Evolutionary conservation across 1,140 invertebrate genomes (phyloP), one percentile per base, ranked within the genome.

Genomic region (Cylas formicarius): DNA sequence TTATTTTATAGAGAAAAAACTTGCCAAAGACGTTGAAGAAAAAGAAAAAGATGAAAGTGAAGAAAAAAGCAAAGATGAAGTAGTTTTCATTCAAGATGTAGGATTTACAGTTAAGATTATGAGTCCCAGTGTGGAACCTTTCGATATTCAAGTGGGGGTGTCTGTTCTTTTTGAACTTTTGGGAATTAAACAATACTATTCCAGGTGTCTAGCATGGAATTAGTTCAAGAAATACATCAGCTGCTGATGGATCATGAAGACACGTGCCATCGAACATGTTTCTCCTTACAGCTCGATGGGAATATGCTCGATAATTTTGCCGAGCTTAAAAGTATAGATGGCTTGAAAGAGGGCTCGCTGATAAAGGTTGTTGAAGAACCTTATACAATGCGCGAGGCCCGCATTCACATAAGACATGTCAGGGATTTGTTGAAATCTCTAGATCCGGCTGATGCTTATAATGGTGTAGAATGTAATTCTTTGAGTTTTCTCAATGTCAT

Each of bases 141-240:
- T 96, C 65, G 90, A 95, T 60, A 87, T 96, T 60, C 90, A 95
- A 71, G 83, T 86, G 63, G 67, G 10, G n/a, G n/a, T n/a, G n/a
- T n/a, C n/a, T 19, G 17, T 39, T 44, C 13, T 44, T 34, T 2
- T 34, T 23, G 18, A 11, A 27, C 21, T 42, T 27, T n/a, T n/a
- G n/a, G n/a, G n/a, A n/a, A n/a, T n/a, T n/a, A n/a, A n/a, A n/a
- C n/a, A 40, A 34, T 32, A 13, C 18, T 40, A 34, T 13, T 40
- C 9, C 8, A 87, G 83, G 89, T 98, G 2, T 96, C 91, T 9
- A 94, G 90, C 61, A 92, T 95, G 86, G 95, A 99, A 67, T 70
- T 99, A 24, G 93, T 98, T 0, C 95, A 99, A 74, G 96, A 99
- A 74, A 96, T 99, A 35, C 93, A 97, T 66, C 94, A 97, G 68